Conservation (phyloP, 2,888 invertebrate genomes). For the Eupeodes latifasciatus region DNA sequence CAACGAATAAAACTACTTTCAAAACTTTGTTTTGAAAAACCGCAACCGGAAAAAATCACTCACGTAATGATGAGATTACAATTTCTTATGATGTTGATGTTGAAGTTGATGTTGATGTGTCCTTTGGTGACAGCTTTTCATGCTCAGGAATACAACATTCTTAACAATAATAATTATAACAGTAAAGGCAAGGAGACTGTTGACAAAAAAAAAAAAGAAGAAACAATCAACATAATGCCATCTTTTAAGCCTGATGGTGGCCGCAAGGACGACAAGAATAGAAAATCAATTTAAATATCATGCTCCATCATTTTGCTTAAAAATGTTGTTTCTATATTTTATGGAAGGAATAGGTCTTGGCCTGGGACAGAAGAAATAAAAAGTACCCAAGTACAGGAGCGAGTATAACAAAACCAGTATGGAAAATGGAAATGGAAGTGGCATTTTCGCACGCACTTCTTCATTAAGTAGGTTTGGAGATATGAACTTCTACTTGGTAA, state of each 20-base stretch:
- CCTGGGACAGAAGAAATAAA: too few species aligned
- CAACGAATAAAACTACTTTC: background rate
- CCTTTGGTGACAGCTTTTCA: conserved; percentile 11
- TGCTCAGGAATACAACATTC: conserved; percentile 11
- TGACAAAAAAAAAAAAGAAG: background rate
- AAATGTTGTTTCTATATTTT: background rate
- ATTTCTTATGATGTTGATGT: background rate
- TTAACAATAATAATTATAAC: conserved; percentile 39
- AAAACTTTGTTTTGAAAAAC: conserved; percentile 1
- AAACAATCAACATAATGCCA: conserved; percentile 11
- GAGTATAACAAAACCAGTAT: background rate
- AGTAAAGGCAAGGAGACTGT: background rate
- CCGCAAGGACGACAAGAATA: conserved; percentile 30
- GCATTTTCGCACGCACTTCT: conserved; percentile 46
- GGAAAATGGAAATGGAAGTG: conserved; percentile 49
- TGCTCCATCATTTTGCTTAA: conserved; percentile 25
- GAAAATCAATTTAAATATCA: conserved; percentile 46
- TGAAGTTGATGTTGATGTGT: background rate
- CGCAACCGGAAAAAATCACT: conserved; percentile 18
- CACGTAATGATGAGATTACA: conserved; percentile 27
- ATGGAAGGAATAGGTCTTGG: background rate
- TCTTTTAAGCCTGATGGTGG: background rate
- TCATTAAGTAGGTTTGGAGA: conserved; percentile 51
- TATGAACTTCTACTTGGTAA: conserved; percentile 21
- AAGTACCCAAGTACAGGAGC: background rate